A percentile compares a stretch with the other conserved stretches of the same genome.
Conservation (phyloP, 2,113 vertebrate genomes). For the Mola mola region DNA sequence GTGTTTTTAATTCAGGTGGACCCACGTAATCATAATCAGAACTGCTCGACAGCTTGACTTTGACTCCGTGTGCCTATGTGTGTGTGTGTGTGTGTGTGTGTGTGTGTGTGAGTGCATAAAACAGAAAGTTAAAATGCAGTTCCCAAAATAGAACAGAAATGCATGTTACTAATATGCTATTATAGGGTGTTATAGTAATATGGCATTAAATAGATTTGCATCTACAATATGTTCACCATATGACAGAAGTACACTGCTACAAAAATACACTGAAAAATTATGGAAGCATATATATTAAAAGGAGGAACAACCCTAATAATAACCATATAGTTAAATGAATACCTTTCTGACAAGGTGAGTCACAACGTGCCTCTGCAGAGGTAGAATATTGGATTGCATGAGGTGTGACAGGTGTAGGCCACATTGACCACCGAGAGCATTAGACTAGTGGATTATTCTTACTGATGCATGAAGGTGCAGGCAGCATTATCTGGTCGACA, state of each 20-base stretch:
- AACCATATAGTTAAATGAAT: neutral
- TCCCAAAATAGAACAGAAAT: too few relatives aligned
- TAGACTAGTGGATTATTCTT: neutral
- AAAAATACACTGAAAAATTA: too few relatives aligned
- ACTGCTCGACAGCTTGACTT: neutral
- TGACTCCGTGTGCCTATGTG: neutral
- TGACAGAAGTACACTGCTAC: too few relatives aligned
- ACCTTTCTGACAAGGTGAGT: neutral
- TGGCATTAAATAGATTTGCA: too few relatives aligned
- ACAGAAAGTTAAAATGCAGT: too few relatives aligned
- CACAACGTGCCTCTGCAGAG: too few relatives aligned
- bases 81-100: neutral
- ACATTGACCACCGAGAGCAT: neutral
- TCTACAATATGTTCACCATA: too few relatives aligned
- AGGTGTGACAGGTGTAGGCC: neutral
- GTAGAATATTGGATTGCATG: neutral
- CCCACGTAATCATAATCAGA: neutral
- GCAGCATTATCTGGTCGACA: neutral
- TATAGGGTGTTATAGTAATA: too few relatives aligned
- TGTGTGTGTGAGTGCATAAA: too few relatives aligned
- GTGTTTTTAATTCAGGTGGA: constrained; percentile 7
- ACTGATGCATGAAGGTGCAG: neutral
- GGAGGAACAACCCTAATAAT: neutral
- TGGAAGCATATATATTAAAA: too few relatives aligned
- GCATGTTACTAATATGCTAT: too few relatives aligned